A percentile compares a stretch with the other conserved stretches of the same genome.
Conservation (phyloP, 2,888 invertebrate genomes). For the Sussaba pulchella region DNA sequence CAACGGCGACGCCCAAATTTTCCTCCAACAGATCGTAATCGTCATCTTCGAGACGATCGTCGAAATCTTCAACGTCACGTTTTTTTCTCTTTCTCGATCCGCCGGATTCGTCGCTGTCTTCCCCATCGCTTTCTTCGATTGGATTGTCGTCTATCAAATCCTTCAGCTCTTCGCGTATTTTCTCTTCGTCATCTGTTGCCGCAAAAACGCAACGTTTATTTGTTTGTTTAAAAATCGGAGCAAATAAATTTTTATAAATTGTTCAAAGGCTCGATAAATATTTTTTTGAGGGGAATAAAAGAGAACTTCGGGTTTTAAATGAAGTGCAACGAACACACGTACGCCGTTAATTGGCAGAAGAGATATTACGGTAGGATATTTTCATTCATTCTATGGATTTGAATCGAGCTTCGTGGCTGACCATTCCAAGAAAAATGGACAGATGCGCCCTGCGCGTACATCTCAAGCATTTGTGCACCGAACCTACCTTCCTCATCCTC, state of each 20-base stretch:
- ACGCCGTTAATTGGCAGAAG: too few relatives aligned
- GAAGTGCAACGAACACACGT: constrained; percentile 1
- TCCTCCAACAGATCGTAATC: constrained; percentile 99
- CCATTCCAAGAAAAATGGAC: not conserved
- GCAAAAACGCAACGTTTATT: not conserved
- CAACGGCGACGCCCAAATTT: constrained; percentile 98
- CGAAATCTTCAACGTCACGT: constrained; percentile 94
- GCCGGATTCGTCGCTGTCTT: constrained; percentile 89
- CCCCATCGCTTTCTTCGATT: constrained; percentile 94
- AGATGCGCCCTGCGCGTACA: constrained; percentile 1
- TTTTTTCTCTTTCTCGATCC: constrained; percentile 91
- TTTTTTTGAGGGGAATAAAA: too few relatives aligned
- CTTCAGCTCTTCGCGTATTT: constrained; percentile 94
- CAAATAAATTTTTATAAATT: not conserved
- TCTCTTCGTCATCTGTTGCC: constrained; percentile 92
- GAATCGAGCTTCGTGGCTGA: too few relatives aligned
- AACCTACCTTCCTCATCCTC: constrained; percentile 92
- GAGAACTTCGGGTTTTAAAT: too few relatives aligned
- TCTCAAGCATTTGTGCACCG: not conserved
- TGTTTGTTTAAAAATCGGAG: too few relatives aligned
- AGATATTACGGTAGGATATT: too few relatives aligned
- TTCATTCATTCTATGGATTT: too few relatives aligned
- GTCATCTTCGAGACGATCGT: constrained; percentile 98
- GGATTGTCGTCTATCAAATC: constrained; percentile 98
- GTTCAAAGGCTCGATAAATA: too few relatives aligned